Evolutionary conservation across 2,113 vertebrate genomes (phyloP), one percentile per base, ranked within the genome.

Genomic region (Pagrus major): DNA sequence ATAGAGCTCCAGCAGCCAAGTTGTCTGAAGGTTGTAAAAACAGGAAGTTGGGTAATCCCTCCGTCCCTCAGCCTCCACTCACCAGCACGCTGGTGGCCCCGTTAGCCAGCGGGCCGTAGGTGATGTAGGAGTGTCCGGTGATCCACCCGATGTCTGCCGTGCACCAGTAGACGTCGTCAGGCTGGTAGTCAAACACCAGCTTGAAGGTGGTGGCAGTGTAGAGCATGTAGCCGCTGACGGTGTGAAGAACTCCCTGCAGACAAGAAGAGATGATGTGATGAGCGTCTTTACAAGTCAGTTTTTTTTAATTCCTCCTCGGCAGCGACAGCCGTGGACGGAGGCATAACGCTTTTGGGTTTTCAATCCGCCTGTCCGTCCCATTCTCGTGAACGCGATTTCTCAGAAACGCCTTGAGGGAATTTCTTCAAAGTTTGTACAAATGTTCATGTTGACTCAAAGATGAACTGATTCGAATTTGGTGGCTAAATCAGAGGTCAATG

Each of bases 121-220:
- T 96, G 93, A 99, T 92, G 88, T 99, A 99, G 74, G 98, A 99
- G 88, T 99, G 98, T 7, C 98, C 98, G 0, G 98, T 99, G 86
- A 99, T 99, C 98, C 98, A 99, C 0, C 98, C 98, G 3, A 98
- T 96, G 91, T 99, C 98, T 0, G 98, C 98, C 0, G 98, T 99
- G 94, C 98, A 99, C 98, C 98, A 99, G 93, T 97, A 99, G 42
- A 99, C 86, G 29, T 99, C 98, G 9, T 96, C 95, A 0, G 94
- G 85, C 35, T 97, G 97, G 91, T 98, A 93, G 94, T 99, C 98
- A 55, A 99, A 99, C 80, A 99, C 98, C 3, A 97, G 95, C 46
- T 98, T 99, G 91, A 98, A 99, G 4, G 98, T 97, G 81, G 94
- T 88, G 54, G 98, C 97, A 0, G 94, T 94, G 90, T 96, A 99